phyloP scores from a whole-genome alignment of 2,113 vertebrate genomes.

The Mirza zaza region DNA sequence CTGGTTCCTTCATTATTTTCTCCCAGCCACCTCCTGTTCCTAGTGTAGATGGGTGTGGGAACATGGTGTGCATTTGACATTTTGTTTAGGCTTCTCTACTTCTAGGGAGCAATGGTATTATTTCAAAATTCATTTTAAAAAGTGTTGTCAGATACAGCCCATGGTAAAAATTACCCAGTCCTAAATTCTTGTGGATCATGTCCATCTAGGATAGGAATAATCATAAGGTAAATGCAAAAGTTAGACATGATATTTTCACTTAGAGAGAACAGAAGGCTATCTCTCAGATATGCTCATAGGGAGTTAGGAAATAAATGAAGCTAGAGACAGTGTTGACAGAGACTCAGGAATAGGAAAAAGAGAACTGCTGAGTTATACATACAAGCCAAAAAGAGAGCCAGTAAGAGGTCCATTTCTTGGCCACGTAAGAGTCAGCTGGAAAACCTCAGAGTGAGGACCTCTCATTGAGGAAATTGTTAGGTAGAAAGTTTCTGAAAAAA shows the following conservation, averaged over 20 bases:
- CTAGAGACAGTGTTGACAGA: neutral
- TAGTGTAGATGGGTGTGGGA: neutral
- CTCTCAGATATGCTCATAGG: neutral
- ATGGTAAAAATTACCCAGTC: neutral
- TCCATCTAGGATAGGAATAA: constrained; percentile 20
- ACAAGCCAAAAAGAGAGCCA: neutral
- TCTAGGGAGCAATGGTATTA: neutral
- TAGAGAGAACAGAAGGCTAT: neutral
- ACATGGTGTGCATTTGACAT: neutral
- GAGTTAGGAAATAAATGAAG: neutral
- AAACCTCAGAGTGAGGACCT: neutral
- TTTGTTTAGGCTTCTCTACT: neutral
- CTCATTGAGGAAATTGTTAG: neutral
- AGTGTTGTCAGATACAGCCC: neutral
- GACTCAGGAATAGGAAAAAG: neutral
- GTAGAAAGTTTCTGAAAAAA: neutral
- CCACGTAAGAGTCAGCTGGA: neutral
- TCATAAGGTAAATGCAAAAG: constrained; percentile 18
- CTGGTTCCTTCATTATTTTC: neutral
- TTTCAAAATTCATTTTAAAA: constrained; percentile 2
- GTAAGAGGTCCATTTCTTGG: neutral
- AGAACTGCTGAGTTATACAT: neutral
- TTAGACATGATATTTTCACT: constrained; percentile 24
- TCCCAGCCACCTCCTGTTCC: neutral
- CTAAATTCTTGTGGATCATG: neutral